phyloP scores from a whole-genome alignment of 2,888 invertebrate species.

The Hoplodrina blanda region DNA sequence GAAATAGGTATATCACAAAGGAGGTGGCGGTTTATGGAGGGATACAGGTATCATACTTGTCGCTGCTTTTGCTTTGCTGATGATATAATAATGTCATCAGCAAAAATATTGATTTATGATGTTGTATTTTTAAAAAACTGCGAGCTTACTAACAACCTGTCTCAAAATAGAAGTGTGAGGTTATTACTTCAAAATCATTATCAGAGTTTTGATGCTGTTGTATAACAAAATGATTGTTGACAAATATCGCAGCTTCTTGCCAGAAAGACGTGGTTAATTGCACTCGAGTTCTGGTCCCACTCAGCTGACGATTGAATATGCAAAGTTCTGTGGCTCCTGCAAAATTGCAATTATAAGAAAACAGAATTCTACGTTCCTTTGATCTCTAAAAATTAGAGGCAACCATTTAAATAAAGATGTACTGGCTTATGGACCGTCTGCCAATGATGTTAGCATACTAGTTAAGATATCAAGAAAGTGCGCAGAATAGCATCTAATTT shows the following conservation, averaged over 20 bases:
- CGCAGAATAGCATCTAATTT: neutral
- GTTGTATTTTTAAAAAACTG: no score
- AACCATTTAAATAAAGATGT: neutral
- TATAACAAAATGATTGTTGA: conserved; percentile 84
- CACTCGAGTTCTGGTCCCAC: conserved; percentile 81
- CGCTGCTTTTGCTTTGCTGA: no score
- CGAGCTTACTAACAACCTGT: neutral
- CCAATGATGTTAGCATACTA: no score
- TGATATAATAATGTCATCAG: no score
- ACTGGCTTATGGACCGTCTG: no score
- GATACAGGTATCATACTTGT: no score
- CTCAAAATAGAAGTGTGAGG: neutral
- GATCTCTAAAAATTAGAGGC: neutral
- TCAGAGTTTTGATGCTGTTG: conserved; percentile 76
- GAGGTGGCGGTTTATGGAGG: no score
- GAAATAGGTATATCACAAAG: no score
- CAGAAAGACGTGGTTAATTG: conserved; percentile 82
- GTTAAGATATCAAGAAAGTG: no score
- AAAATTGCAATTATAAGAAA: conserved; percentile 16
- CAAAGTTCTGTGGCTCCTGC: conserved; percentile 81
- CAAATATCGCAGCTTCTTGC: conserved; percentile 81
- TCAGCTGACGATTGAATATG: conserved; percentile 80
- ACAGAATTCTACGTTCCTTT: neutral
- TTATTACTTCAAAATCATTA: conserved; percentile 77
- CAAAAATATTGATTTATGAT: no score